phyloP scores from a whole-genome alignment of 2,888 invertebrate species.

The Leptopilina myrica region DNA sequence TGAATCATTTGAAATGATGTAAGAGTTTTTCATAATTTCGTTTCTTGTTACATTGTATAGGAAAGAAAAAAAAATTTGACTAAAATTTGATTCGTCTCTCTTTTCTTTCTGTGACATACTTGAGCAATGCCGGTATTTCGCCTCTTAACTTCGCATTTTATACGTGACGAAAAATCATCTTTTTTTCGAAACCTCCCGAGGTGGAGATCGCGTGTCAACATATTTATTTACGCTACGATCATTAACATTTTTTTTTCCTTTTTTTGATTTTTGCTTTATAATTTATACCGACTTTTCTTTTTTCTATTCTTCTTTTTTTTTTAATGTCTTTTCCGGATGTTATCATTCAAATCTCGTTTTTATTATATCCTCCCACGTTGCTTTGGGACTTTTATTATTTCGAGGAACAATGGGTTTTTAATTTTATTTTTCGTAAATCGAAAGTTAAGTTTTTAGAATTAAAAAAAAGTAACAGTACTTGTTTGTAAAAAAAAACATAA shows the following conservation, averaged over 20 bases:
- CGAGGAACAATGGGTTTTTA: no score
- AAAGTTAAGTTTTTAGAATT: no score
- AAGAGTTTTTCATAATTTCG: neutral
- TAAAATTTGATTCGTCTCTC: neutral
- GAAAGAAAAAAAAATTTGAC: conserved; percentile 8
- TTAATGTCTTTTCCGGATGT: neutral
- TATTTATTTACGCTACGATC: conserved; percentile 24
- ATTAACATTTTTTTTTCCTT: neutral
- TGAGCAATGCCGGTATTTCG: conserved; percentile 48
- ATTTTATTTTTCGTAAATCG: no score
- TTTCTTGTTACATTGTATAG: neutral
- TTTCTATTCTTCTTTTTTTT: conserved; percentile 3
- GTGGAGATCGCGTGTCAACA: neutral
- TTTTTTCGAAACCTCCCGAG: conserved; percentile 18
- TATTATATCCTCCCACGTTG: no score
- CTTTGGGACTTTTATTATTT: no score
- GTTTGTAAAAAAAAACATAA: no score
- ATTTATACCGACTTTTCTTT: neutral
- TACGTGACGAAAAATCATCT: conserved; percentile 1
- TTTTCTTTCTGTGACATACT: neutral
- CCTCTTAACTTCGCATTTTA: conserved; percentile 42
- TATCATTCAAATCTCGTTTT: no score
- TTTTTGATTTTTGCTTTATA: conserved; percentile 18
- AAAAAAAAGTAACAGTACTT: no score
- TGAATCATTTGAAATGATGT: neutral